Base-by-base conservation (phyloP, 2,888 invertebrate genomes). In the Chrysotoxum bicinctum region DNA sequence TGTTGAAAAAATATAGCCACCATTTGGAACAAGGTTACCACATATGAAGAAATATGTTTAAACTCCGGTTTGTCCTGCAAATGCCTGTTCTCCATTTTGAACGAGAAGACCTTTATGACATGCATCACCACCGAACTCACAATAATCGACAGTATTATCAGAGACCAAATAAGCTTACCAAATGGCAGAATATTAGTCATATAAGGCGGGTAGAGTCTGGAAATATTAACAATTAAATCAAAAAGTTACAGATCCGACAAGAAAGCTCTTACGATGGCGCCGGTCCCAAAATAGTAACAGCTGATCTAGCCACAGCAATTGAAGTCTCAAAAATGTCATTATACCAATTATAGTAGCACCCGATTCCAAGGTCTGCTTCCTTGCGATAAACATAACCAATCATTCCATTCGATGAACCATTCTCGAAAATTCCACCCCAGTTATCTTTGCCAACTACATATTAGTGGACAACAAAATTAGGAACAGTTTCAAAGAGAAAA, bases 261-360 rank as follows among this genome's bases (percentile, higher is more conserved):
- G 0, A 14, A 19, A 5, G 12, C 9, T 88, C 88, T 88, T 75
- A 91, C 91, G 88, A 88, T 30, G 91, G 90, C 14, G 90, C 90
- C 7, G 91, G 91, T 6, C 89, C 91, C 4, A 91, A 69, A 12
- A 91, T 87, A 0, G 91, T 90, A 0, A 91, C 91, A 1, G 90
- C 89, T 0, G 91, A 91, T 37, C 91, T 89, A 0, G 91, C 90
- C 21, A 91, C 91, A 6, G 88, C 80, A 23, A 88, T 87, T 1
- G 91, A 91, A 5, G 90, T 90, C 87, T 91, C 91, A 14, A 90
- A 91, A 5, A 90, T 88, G 30, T 89, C 88, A 76, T 90, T 87
- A 40, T 91, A 91, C 91, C 91, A 91, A 79, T 91, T 91, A 84
- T 91, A 91, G 19, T 91, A 89, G 72, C 91, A 91, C 1, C 91